Evolutionary conservation across 2,113 vertebrate species (phyloP), one percentile per base, ranked within the genome.

Genomic region (Calidris pygmaea): DNA sequence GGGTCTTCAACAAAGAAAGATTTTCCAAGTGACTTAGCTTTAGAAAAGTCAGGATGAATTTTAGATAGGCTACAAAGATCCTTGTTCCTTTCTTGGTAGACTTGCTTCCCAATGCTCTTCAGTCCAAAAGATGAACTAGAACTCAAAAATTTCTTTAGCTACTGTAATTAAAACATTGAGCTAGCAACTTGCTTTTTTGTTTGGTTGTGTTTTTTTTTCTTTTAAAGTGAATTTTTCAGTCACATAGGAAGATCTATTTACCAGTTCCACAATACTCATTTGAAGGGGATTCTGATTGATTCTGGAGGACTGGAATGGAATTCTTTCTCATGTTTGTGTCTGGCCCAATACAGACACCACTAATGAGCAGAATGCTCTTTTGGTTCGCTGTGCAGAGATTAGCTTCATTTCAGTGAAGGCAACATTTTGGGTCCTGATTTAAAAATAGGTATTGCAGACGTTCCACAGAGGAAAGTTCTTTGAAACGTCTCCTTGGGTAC

Each of bases 401-500:
- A 96, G 43, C 72, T 98, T 96, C 76, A 90, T 97, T 95, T 95
- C 89, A 96, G 56, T 71, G 60, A 96, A 97, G 96, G 89, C 88
- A 80, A 96, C 95, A 94, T 96, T 94, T 94, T 92, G 84, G 93
- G 66, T 88, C 82, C 83, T 71, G 78, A 87, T 96, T 97, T 97
- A 97, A 98, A 97, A 98, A 97, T 97, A 98, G 95, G 48, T 93
- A 84, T 82, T 93, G 96, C 97, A 98, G 96, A 96, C 87, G 10
- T 97, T 97, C 90, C 89, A 81, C 71, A 39, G 63, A 98, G 93
- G n/a, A 89, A 94, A 96, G 74, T 63, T 95, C 87, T 97, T 95
- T 95, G 90, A 95, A 97, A 89, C 87, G 32, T 93, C 85, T 98
- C 94, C 83, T 96, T 97, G 95, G 60, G 85, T 96, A 95, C 87